A percentile compares a stretch with the other conserved stretches of the same genome.
phyloP scores from a whole-genome alignment of 1,140 invertebrate genomes.

The Cydia fagiglandana region DNA sequence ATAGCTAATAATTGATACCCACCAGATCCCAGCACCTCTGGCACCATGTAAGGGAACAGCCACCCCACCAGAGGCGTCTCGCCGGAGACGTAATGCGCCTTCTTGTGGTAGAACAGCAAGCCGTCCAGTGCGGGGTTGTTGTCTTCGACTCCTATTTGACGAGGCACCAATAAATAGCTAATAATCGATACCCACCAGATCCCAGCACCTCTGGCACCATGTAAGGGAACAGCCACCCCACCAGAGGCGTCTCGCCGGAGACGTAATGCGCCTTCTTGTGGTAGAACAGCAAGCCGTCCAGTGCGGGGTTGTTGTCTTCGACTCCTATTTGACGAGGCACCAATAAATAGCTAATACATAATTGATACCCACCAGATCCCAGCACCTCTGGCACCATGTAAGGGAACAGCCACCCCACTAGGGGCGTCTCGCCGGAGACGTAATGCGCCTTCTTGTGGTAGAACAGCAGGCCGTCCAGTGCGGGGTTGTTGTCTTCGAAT shows the following conservation, averaged over 20 bases:
- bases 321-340: too few species aligned
- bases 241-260: conserved; percentile 88
- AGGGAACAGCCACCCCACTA: conserved; percentile 93
- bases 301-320: too few species aligned
- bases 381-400: conserved; percentile 93
- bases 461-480: conserved; percentile 89
- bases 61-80: conserved; percentile 92
- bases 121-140: conserved; percentile 83
- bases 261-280: conserved; percentile 89
- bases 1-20: conserved; percentile 32
- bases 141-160: conserved; percentile 33
- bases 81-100: conserved; percentile 87
- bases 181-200: conserved; percentile 47
- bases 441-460: conserved; percentile 91
- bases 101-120: conserved; percentile 90
- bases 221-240: conserved; percentile 92
- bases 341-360: background rate
- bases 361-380: conserved; percentile 58
- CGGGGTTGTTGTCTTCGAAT: conserved; percentile 57
- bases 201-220: conserved; percentile 91
- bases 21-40: conserved; percentile 85
- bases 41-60: conserved; percentile 93
- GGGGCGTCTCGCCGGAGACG: conserved; percentile 86
- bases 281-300: conserved; percentile 92
- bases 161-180: too few species aligned